These are phyloP conservation scores for Ia io DNA, from an alignment of 2,113 vertebrate species.

Conservation along the genomic window DNA sequence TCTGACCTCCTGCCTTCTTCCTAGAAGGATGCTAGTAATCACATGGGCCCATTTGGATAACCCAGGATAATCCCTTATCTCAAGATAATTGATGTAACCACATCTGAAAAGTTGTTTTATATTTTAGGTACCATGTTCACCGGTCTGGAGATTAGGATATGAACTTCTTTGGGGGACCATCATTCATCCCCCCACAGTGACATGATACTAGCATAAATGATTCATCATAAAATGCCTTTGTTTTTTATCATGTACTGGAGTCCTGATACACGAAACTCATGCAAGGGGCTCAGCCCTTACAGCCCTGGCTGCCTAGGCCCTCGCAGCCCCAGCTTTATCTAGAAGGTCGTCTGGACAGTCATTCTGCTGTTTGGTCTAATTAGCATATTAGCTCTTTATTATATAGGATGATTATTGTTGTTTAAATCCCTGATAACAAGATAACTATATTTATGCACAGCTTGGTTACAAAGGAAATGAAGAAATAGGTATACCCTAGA, in stretches of 20 bases:
- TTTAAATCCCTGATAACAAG: background rate
- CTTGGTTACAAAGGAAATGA: background rate
- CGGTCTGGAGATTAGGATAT: background rate
- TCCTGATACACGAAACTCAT: no score
- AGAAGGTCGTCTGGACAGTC: no score
- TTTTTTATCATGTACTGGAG: no score
- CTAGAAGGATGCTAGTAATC: background rate
- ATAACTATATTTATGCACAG: background rate
- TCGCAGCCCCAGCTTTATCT: fast-evolving
- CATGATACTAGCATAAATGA: background rate
- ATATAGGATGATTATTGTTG: no score
- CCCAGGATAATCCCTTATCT: background rate
- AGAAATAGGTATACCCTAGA: background rate
- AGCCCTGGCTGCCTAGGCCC: no score
- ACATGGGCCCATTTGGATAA: background rate
- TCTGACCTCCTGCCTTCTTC: background rate
- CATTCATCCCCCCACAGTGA: background rate
- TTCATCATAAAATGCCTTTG: background rate
- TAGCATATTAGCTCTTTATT: no score
- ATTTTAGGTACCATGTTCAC: background rate
- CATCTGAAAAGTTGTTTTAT: background rate
- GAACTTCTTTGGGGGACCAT: background rate
- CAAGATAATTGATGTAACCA: background rate
- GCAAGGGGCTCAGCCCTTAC: no score
- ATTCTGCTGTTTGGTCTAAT: no score